Evolutionary conservation across 2,113 vertebrate genomes (phyloP).

Genomic region (Pseudolaguvia tuberculata): DNA sequence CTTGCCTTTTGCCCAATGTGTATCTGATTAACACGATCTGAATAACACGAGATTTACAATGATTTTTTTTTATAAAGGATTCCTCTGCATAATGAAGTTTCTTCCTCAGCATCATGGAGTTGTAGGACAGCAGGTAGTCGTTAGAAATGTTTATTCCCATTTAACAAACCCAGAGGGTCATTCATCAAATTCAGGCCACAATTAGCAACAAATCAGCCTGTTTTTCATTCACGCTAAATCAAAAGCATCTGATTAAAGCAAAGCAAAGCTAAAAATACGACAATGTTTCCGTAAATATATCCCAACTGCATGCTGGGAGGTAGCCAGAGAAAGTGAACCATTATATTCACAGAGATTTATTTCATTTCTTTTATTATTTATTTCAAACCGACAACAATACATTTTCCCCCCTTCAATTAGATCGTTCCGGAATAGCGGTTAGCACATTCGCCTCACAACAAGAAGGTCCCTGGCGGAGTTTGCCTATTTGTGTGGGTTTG

Average conservation of each 20-base stretch:
- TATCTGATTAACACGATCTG: no score
- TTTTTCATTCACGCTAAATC: constrained; percentile 25
- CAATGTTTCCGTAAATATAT: constrained; percentile 2
- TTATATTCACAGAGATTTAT: no score
- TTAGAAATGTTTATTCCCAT: constrained; percentile 28
- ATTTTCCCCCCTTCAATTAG: not conserved
- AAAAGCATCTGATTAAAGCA: constrained; percentile 28
- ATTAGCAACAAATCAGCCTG: constrained; percentile 29
- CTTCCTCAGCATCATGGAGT: not conserved
- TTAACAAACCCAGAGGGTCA: not conserved
- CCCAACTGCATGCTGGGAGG: not conserved
- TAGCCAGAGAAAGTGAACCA: not conserved
- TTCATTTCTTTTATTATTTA: not conserved
- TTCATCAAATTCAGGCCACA: constrained; percentile 13
- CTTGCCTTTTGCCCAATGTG: no score
- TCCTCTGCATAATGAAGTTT: constrained; percentile 19
- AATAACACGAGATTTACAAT: constrained; percentile 20
- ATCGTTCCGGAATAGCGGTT: no score
- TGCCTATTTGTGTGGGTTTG: no score
- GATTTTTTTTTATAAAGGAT: not conserved
- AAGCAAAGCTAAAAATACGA: constrained; percentile 2
- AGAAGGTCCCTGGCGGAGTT: no score
- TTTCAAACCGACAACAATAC: not conserved
- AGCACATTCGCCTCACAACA: no score
- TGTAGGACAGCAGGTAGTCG: constrained; percentile 17